These are phyloP conservation scores for Kryptolebias marmoratus DNA, from an alignment of 2,113 vertebrate species.

Conservation along the genomic window DNA sequence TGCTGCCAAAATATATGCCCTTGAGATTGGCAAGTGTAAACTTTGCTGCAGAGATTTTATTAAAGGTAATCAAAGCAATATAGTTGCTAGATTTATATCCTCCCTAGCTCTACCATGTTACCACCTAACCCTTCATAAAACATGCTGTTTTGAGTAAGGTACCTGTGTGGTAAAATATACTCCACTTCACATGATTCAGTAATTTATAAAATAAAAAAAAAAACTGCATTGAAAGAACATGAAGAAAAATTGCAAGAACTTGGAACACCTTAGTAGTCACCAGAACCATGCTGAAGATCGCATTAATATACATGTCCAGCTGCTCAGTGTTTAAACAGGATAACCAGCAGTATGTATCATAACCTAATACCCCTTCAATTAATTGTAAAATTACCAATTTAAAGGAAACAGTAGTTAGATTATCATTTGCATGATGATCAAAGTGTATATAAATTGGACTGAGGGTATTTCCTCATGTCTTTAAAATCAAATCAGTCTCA, in stretches of 20 bases:
- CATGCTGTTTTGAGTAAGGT: not conserved
- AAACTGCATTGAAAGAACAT: no score
- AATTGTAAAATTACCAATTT: constrained; percentile 42
- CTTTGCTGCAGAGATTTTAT: no score
- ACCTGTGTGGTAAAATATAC: no score
- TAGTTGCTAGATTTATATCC: no score
- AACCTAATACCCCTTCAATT: constrained; percentile 6
- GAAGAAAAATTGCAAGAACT: no score
- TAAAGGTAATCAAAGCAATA: no score
- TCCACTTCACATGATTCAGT: no score
- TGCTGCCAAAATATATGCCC: no score
- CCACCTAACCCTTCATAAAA: not conserved
- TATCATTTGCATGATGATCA: constrained; percentile 67
- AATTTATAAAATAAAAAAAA: no score
- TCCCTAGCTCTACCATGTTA: no score
- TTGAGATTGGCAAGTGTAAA: no score
- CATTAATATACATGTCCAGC: not conserved
- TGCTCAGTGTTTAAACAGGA: not conserved
- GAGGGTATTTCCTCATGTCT: constrained; percentile 55
- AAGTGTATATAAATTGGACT: constrained; percentile 41
- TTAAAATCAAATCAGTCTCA: constrained; percentile 64
- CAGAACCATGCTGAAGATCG: not conserved
- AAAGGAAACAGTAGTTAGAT: constrained; percentile 33
- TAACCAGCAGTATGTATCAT: constrained; percentile 9
- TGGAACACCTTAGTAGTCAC: not conserved